Evolutionary conservation across 2,113 vertebrate genomes (phyloP).

Genomic region (Phocoena sinus): DNA sequence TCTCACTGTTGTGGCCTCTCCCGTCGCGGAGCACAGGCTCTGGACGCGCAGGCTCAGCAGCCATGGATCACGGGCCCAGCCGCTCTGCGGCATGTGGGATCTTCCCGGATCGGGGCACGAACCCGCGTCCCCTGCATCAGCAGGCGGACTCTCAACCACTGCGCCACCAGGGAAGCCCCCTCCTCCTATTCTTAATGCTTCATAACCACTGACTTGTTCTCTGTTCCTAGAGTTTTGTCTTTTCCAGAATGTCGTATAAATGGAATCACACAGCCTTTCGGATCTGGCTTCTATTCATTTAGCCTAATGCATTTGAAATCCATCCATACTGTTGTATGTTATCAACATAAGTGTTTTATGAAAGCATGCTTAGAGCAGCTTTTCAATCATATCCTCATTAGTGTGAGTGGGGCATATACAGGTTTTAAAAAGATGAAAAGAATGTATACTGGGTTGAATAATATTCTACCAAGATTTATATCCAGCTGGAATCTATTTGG

Average conservation of each 20-base stretch:
- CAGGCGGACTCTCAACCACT: no score
- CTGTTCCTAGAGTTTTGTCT: neutral
- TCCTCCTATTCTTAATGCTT: neutral
- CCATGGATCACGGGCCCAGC: no score
- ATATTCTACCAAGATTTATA: neutral
- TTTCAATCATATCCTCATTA: neutral
- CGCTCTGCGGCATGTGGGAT: no score
- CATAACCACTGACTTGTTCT: neutral
- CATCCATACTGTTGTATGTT: neutral
- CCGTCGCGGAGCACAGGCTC: no score
- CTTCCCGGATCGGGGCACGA: no score
- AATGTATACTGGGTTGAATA: neutral
- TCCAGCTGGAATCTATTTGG: neutral
- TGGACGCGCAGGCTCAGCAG: no score
- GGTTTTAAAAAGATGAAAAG: neutral
- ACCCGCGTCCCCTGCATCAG: no score
- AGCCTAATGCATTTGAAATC: neutral
- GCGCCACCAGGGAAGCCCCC: no score
- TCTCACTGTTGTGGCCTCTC: no score
- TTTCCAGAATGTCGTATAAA: neutral
- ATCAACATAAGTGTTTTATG: neutral
- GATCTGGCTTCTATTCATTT: neutral
- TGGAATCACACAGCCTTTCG: neutral
- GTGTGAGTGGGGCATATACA: neutral
- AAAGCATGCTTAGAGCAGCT: neutral